Base-by-base conservation (phyloP, 2,797 vertebrate genomes). In the Urosaurus nigricauda region DNA sequence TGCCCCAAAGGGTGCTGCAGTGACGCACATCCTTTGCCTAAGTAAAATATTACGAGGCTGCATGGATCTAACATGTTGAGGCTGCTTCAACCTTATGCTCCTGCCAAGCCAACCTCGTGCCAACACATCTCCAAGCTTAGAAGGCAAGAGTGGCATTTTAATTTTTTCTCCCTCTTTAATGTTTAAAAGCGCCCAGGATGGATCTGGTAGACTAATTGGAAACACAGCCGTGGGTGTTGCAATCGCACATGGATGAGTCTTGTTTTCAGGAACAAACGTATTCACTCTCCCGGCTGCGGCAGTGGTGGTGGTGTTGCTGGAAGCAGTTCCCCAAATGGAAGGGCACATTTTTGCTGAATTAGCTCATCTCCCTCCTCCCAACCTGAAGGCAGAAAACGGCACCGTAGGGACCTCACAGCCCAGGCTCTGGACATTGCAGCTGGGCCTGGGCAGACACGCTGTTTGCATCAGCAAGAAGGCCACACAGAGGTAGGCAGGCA, bases 171-270 rank as follows among this genome's bases (percentile, higher is more conserved):
- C 14, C 40, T 35, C 19, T 70, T 43, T 32, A 19, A 13, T 73
- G 8, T 47, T 88, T 91, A 87, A 92, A 93, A 92, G 84, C 83
- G 5, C 68, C 56, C 56, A 89, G 86, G 91, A 95, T 80, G 89
- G 90, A 91, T 94, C 84, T 79, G 90, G 91, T 90, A 79, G 91
- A 85, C 93, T 95, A 96, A 96, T 95, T 96, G 93, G 95, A 95
- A 96, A 95, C 95, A 94, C 94, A 95, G 93, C 90, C 92, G 0
- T 26, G 91, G 89, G 94, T 96, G 95, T 96, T 91, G 95, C 95
- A 96, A 96, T 94, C 92, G 80, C 90, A 91, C 89, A 92, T n/a
- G 40, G 93, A 94, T n/a, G 92, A 40, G 93, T 95, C 94, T 77
- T 93, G 93, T 73, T 68, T 92, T 85, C 94, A 95, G 95, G 90